Base-by-base conservation (phyloP, 2,113 vertebrate species). In the Cromileptes altivelis region DNA sequence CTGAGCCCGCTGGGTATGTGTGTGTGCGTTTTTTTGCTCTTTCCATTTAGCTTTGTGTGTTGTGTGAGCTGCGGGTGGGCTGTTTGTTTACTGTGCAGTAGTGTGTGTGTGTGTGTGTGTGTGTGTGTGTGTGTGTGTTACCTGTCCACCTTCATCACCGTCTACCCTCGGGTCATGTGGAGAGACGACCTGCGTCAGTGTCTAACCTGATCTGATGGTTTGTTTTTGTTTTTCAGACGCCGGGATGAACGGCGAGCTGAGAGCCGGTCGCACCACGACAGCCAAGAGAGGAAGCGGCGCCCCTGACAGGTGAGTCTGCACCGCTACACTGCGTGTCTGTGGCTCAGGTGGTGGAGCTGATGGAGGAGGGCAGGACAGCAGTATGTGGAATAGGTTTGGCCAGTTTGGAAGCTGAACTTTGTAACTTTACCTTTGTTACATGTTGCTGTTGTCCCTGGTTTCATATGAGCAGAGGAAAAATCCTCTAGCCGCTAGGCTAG, bases 221-320 rank as follows among this genome's bases (percentile, higher is more conserved):
- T 84, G 21, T 72, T 37, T 73, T 58, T 58, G 42, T 63, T 77
- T 85, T 77, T 18, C 75, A 91, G 90, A 82, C 71, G 5, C 25
- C 42, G 60, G 67, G 53, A 91, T 91, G 90, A 89, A 75, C 60
- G 72, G 67, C n/a, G 88, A 91, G 88, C 83, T 82, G 77, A 88
- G 81, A 77, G 64, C 45, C 9, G 14, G 71, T 62, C 90, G 83
- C 50, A 62, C 30, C 62, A 30, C 40, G 1, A 25, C 85, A 1
- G 49, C 37, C 55, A 89, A 91, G 69, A 84, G 90, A 84, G 85
- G 85, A 58, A 78, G 52, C 75, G 15, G 78, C 60, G 72, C 72
- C 63, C 30, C 33, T 30, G 33, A 82, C 78, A 91, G 90, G 90
- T 91, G 68, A 68, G 80, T 72, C 19, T 12, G 33, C n/a, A 5